phyloP scores from a whole-genome alignment of 2,888 invertebrate species.

The Sturmia bella region DNA sequence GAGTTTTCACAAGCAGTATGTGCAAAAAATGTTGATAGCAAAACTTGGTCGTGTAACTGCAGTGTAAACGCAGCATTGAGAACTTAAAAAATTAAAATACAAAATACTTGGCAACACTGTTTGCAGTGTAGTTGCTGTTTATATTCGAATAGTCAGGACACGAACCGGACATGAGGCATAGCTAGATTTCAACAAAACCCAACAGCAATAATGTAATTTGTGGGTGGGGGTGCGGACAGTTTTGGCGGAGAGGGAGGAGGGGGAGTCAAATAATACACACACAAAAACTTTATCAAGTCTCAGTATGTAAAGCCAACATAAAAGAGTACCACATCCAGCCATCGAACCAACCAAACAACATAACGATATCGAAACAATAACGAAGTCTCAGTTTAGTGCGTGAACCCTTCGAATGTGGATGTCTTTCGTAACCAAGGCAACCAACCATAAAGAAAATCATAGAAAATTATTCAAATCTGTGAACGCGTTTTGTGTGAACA shows the following conservation, averaged over 20 bases:
- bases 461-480: slow-evolving; percentile 65
- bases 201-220: background rate
- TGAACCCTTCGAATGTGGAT: slow-evolving; percentile 80
- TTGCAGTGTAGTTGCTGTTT: background rate
- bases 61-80: too few species aligned
- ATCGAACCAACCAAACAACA: slow-evolving; percentile 53
- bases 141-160: slow-evolving; percentile 52
- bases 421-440: slow-evolving; percentile 73
- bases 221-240: too few species aligned
- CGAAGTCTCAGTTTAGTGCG: slow-evolving; percentile 78
- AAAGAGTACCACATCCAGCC: slow-evolving; percentile 17
- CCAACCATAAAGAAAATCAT: slow-evolving; percentile 54
- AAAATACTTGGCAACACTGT: slow-evolving; percentile 3
- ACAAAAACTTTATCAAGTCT: slow-evolving; percentile 43
- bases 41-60: too few species aligned
- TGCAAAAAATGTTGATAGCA: too few species aligned
- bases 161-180: slow-evolving; percentile 48
- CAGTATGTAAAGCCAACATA: slow-evolving; percentile 31
- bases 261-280: slow-evolving; percentile 30
- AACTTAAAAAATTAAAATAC: background rate
- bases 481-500: slow-evolving; percentile 54
- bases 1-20: too few species aligned
- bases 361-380: slow-evolving; percentile 66
- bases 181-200: background rate
- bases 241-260: slow-evolving; percentile 7